phyloP scores from a whole-genome alignment of 2,888 invertebrate genomes.

The Trilocha varians region DNA sequence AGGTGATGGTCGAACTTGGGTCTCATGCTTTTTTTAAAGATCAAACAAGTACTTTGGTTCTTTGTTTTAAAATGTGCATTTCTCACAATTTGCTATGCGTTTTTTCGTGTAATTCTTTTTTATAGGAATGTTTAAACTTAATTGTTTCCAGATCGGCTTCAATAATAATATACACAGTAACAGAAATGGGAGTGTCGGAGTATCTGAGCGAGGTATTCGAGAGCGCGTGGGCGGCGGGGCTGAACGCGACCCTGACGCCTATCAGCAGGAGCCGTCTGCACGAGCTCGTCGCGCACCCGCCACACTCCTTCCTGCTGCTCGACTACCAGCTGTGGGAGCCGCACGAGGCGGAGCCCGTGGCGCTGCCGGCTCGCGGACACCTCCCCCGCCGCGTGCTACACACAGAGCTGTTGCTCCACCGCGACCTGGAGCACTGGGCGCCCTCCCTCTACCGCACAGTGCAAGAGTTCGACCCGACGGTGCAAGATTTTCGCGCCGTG shows the following conservation, averaged over 20 bases:
- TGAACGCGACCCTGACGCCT: constrained; percentile 1
- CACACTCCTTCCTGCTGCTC: constrained; percentile 21
- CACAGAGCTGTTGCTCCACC: background rate
- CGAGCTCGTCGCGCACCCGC: too few relatives aligned
- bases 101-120: too few relatives aligned
- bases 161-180: too few relatives aligned
- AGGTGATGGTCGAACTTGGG: too few relatives aligned
- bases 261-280: too few relatives aligned
- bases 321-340: constrained; percentile 24
- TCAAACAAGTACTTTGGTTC: too few relatives aligned
- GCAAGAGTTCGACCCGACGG: constrained; percentile 4
- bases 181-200: too few relatives aligned
- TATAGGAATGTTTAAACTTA: too few relatives aligned
- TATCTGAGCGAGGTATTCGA: background rate
- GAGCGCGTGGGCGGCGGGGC: constrained; percentile 7
- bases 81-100: too few relatives aligned
- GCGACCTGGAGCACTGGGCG: constrained; percentile 1
- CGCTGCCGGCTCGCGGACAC: constrained; percentile 5
- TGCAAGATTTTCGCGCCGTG: constrained; percentile 3
- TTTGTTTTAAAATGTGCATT: too few relatives aligned
- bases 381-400: background rate
- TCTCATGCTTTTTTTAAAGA: too few relatives aligned
- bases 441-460: background rate
- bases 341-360: constrained; percentile 3
- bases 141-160: too few relatives aligned